These are phyloP conservation scores for Troides oblongomaculatus DNA, from an alignment of 2,888 invertebrate species.

Conservation along the genomic window DNA sequence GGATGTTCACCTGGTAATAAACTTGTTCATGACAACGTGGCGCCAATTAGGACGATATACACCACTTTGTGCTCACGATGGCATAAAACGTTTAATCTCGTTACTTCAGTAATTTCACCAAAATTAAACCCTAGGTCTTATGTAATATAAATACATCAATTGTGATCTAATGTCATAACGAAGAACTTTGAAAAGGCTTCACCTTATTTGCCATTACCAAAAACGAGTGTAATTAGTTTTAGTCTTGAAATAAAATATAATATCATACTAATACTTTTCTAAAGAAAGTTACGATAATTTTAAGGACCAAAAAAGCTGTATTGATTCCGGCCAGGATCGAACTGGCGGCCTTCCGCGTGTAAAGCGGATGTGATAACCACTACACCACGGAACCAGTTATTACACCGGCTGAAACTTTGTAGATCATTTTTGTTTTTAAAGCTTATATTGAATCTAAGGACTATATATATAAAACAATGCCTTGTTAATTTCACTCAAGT, in stretches of 20 bases:
- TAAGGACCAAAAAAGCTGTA: background rate
- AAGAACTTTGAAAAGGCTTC: too few species aligned
- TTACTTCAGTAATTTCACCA: too few species aligned
- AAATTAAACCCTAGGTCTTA: too few species aligned
- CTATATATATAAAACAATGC: background rate
- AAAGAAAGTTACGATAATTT: too few species aligned
- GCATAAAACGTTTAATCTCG: too few species aligned
- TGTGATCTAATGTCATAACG: too few species aligned
- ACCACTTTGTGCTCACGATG: too few species aligned
- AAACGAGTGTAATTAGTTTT: background rate
- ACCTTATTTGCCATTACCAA: background rate
- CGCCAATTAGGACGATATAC: too few species aligned
- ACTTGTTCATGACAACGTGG: too few species aligned
- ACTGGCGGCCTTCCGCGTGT: constrained; percentile 8
- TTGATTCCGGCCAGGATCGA: constrained; percentile 11
- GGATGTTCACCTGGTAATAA: too few species aligned
- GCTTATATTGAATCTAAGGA: background rate
- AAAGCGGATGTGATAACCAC: constrained; percentile 9
- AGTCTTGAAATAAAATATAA: background rate
- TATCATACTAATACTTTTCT: too few species aligned
- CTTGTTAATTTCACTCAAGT: background rate
- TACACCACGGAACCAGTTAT: constrained; percentile 7
- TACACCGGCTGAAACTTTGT: background rate
- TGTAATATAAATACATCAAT: too few species aligned
- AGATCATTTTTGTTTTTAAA: background rate